Evolutionary conservation across 1,140 invertebrate species (phyloP).

Genomic region (Whitmania pigra): DNA sequence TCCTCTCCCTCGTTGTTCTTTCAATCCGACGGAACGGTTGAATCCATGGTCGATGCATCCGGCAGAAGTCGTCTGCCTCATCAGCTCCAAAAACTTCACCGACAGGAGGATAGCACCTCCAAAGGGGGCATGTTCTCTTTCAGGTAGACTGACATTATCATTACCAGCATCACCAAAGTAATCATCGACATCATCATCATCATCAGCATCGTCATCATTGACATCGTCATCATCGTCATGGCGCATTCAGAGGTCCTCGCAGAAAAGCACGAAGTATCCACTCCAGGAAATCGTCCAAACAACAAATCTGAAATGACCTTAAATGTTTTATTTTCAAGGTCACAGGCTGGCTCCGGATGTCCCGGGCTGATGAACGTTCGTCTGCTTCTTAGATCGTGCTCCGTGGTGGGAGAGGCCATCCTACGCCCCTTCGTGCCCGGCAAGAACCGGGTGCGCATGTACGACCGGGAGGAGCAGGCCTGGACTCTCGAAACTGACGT

Average conservation of each 20-base stretch:
- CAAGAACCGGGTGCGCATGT: conserved; percentile 52
- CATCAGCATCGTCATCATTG: neutral
- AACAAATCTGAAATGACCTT: neutral
- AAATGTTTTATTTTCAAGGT: conserved; percentile 16
- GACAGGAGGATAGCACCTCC: neutral
- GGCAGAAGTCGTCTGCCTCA: conserved; percentile 1
- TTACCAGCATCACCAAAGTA: neutral
- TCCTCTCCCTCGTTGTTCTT: neutral
- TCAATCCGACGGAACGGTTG: conserved; percentile 4
- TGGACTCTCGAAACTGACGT: conserved; percentile 69
- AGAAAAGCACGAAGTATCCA: too few species aligned
- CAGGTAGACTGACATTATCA: neutral
- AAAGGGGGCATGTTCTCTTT: neutral
- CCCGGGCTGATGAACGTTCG: conserved; percentile 50
- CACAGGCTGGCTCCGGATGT: conserved; percentile 29
- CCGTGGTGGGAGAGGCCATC: conserved; percentile 58
- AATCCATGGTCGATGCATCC: neutral
- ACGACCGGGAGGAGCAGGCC: conserved; percentile 69
- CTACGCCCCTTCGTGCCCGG: conserved; percentile 39
- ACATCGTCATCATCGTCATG: neutral
- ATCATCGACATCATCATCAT: neutral
- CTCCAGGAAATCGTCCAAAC: too few species aligned
- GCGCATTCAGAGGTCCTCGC: too few species aligned
- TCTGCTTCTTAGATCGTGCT: conserved; percentile 62
- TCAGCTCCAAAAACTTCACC: neutral